Evolutionary conservation across 2,113 vertebrate genomes (phyloP), one percentile per base, ranked within the genome.

Genomic region (Protobothrops mucrosquamatus): DNA sequence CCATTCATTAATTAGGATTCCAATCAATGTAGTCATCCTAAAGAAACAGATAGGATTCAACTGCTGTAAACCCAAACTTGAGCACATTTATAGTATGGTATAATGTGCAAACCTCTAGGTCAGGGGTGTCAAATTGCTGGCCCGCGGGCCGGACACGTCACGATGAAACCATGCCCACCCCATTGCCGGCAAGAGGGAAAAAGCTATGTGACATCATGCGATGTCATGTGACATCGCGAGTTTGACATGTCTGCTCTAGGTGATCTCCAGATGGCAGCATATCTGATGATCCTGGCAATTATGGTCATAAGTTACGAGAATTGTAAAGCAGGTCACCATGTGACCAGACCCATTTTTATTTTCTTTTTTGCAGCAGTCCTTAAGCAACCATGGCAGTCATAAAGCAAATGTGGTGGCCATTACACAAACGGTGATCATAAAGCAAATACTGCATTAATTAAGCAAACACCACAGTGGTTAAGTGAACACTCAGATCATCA

Each of bases 141-240:
- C 46, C 46, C 6, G 1, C 6, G 6, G 46, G 46, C 46, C 6
- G 1, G 46, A 48, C 1, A 1, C 6, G 1, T 48, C 46, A 48
- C 6, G 6, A 48, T 1, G 46, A 48, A 48, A 48, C 46, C 46
- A 0, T 0, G 6, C 46, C 46, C 46, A 48, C 6, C 46, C 46
- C 46, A 48, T 7, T 48, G 46, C 46, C 6, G 6, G 46, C 46
- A 48, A 48, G 1, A 1, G 46, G 46, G 46, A 48, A 48, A 48
- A 48, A 48, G 46, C 46, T 48, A 6, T 1, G 46, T 6, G 5
- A 48, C 46, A 48, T 48, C 4, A 0, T 5, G 5, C 0, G 5
- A 46, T 5, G 0, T 46, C 46, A 46, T 6, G 46, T 46, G 46
- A 46, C 46, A 5, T 46, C 6, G 46, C 46, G 5, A 48, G 46